These are phyloP conservation scores for Chrysomela aeneicollis DNA, from an alignment of 2,888 invertebrate genomes.

Conservation along the genomic window DNA sequence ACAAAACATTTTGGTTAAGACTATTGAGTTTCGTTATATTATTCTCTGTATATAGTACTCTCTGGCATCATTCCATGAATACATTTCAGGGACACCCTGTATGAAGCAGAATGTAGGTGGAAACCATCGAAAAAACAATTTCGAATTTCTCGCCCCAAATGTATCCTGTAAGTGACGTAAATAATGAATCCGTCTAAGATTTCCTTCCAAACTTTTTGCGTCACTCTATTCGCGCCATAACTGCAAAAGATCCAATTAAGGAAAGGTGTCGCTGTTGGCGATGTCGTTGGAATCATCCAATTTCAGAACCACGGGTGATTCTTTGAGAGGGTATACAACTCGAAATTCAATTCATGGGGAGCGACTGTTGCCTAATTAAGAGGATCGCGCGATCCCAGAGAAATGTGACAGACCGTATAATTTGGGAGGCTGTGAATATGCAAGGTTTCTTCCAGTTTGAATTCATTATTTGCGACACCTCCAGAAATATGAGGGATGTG, in stretches of 20 bases:
- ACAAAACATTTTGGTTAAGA: too few species aligned
- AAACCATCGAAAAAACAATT: too few species aligned
- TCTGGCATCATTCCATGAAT: too few species aligned
- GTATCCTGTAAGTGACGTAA: too few species aligned
- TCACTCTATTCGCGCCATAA: background rate
- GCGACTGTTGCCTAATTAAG: conserved; percentile 43
- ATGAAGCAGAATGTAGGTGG: too few species aligned
- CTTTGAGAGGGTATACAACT: conserved; percentile 9
- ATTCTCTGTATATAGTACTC: too few species aligned
- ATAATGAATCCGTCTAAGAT: too few species aligned
- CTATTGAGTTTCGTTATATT: too few species aligned
- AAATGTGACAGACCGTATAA: conserved; percentile 25
- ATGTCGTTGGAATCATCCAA: background rate
- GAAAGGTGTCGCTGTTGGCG: background rate
- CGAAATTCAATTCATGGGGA: conserved; percentile 15
- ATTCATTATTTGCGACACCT: background rate
- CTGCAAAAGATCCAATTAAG: background rate
- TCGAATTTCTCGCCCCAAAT: too few species aligned
- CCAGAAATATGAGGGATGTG: too few species aligned
- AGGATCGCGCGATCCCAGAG: conserved; percentile 29
- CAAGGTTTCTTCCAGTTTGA: background rate
- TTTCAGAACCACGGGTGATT: background rate
- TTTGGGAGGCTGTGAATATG: background rate
- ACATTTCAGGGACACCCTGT: too few species aligned
- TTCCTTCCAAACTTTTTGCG: background rate